Evolutionary conservation across 64 coral and sea anemone genomes (phyloP).

Genomic region (Cladopsammia gracilis): DNA sequence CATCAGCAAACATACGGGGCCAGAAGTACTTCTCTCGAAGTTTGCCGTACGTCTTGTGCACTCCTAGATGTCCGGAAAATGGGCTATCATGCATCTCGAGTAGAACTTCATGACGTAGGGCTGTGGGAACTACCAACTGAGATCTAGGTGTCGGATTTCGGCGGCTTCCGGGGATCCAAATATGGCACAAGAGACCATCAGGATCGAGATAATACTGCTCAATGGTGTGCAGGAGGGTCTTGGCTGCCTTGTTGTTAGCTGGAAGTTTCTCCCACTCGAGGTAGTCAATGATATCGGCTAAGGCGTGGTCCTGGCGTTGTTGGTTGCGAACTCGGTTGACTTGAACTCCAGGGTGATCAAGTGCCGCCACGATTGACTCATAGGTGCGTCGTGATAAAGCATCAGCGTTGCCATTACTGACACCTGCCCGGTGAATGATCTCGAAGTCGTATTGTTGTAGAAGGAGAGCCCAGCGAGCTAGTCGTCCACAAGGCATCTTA

Average conservation of each 20-base stretch:
- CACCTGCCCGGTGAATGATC: not conserved
- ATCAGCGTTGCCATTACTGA: constrained; percentile 31
- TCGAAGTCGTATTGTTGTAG: constrained; percentile 3
- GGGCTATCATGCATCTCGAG: constrained; percentile 30
- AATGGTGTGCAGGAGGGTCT: too few species aligned
- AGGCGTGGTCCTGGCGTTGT: constrained; percentile 20
- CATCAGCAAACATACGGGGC: not conserved
- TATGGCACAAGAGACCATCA: constrained; percentile 25
- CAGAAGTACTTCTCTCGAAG: not conserved
- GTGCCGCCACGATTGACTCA: not conserved
- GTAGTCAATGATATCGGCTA: too few species aligned
- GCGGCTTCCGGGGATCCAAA: constrained; percentile 23
- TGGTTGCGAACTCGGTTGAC: not conserved
- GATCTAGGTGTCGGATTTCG: not conserved
- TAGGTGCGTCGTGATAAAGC: not conserved
- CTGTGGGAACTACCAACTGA: constrained; percentile 9
- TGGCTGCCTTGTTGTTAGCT: too few species aligned
- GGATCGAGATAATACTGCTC: too few species aligned
- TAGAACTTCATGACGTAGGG: constrained; percentile 26
- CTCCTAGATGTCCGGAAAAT: constrained; percentile 2
- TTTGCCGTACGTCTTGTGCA: not conserved
- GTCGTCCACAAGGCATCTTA: not conserved
- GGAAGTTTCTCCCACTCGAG: too few species aligned
- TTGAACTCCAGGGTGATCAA: too few species aligned
- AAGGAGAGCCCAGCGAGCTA: not conserved